A percentile compares a stretch with the other conserved stretches of the same genome.
These are phyloP conservation scores for Scomber scombrus DNA, from an alignment of 2,113 vertebrate genomes.

Conservation along the genomic window DNA sequence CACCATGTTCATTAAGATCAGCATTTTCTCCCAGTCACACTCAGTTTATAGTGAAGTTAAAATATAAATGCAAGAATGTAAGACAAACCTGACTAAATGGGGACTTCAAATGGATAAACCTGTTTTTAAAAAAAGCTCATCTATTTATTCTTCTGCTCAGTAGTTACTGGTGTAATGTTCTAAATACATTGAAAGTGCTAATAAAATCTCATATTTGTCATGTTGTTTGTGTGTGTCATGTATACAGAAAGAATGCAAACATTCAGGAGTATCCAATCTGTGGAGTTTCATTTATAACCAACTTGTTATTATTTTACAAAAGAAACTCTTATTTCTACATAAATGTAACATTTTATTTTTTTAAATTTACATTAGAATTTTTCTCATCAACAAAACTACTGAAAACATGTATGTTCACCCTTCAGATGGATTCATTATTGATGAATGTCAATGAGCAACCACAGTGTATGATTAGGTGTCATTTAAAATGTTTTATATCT, in stretches of 20 bases:
- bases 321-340: no score
- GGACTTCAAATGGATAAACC: constrained; percentile 1
- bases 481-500: neutral
- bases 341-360: no score
- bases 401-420: no score
- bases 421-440: no score
- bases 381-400: neutral
- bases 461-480: neutral
- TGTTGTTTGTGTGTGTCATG: neutral
- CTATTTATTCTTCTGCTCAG: neutral
- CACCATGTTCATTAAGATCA: constrained; percentile 11
- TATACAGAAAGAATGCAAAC: neutral
- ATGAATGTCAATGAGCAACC: no score
- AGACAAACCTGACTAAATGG: constrained; percentile 2
- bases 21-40: neutral
- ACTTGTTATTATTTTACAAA: no score
- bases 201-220: neutral
- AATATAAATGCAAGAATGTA: constrained; percentile 10
- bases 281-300: no score
- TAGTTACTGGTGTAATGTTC: neutral
- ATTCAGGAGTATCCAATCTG: neutral
- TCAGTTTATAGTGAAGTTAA: neutral
- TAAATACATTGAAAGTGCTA: neutral
- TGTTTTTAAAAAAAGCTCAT: no score
- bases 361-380: no score